Conservation (phyloP, 2,113 vertebrate genomes). For the Herpailurus yagouaroundi region DNA sequence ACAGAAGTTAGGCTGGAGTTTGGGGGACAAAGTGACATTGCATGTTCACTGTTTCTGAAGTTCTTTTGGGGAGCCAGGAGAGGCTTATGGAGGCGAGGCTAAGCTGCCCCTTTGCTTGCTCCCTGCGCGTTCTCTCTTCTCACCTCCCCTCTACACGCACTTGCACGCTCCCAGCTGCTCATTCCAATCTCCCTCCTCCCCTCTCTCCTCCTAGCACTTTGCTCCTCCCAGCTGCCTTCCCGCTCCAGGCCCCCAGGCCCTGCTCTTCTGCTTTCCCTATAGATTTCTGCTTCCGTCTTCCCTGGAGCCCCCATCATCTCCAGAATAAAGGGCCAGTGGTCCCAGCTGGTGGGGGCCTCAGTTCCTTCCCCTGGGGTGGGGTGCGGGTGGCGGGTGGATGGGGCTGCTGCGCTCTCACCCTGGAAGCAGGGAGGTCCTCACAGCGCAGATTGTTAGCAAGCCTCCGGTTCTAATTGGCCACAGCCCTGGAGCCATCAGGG, state of each 20-base stretch:
- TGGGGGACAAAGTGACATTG: background rate
- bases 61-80: background rate
- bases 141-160: background rate
- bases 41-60: background rate
- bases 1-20: background rate
- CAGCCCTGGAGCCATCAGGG: background rate
- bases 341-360: background rate
- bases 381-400: rapidly evolving
- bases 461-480: background rate
- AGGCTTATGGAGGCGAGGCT: background rate
- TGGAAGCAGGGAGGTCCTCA: background rate
- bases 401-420: background rate
- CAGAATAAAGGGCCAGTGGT: background rate
- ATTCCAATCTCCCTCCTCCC: background rate
- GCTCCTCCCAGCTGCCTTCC: background rate
- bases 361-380: background rate
- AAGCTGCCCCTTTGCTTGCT: background rate
- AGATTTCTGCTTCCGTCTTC: background rate
- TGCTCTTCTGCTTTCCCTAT: background rate
- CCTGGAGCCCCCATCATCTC: background rate
- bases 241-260: background rate
- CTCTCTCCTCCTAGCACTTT: too few species aligned
- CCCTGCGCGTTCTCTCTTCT: background rate
- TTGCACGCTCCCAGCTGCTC: background rate
- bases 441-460: background rate